Percentiles rank a stretch among this genome's conserved stretches.
Evolutionary conservation across 1,140 invertebrate species (phyloP).

Genomic region (Temnothorax longispinosus): DNA sequence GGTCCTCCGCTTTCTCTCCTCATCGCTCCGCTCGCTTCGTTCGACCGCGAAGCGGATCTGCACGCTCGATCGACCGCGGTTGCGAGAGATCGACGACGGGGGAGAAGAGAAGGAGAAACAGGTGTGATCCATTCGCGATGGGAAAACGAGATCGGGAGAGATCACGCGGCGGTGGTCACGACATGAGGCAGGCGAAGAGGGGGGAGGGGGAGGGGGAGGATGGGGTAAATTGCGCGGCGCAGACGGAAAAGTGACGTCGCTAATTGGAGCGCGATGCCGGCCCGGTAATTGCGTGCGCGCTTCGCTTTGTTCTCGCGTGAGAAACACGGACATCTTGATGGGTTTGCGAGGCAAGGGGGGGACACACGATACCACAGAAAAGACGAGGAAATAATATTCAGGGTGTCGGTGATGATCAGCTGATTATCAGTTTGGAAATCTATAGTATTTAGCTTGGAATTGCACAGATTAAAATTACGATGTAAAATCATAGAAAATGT

Average conservation of each 20-base stretch:
- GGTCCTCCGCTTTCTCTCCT: background rate
- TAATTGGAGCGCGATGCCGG: slow-evolving; percentile 48
- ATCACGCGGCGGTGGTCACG: slow-evolving; percentile 37
- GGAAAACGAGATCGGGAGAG: slow-evolving; percentile 52
- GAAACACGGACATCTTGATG: slow-evolving; percentile 41
- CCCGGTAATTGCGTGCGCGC: slow-evolving; percentile 40
- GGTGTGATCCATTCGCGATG: slow-evolving; percentile 44
- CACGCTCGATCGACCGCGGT: slow-evolving; percentile 34
- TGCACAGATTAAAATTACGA: background rate
- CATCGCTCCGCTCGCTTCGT: background rate
- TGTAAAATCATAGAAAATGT: background rate
- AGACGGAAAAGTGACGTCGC: slow-evolving; percentile 52
- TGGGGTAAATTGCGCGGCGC: slow-evolving; percentile 32
- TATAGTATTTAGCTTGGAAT: background rate
- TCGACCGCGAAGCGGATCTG: slow-evolving; percentile 23
- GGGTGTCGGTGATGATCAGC: background rate
- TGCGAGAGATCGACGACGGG: slow-evolving; percentile 2
- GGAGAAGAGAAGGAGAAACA: background rate
- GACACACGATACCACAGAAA: background rate
- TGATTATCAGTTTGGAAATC: background rate
- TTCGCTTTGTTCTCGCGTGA: slow-evolving; percentile 33
- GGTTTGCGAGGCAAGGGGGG: background rate
- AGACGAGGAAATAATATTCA: background rate
- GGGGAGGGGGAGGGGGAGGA: no score
- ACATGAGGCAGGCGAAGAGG: background rate